Percentiles rank a stretch among this genome's conserved stretches.
Conservation (phyloP, 2,113 vertebrate species). For the Mesembrinibis cayennensis region DNA sequence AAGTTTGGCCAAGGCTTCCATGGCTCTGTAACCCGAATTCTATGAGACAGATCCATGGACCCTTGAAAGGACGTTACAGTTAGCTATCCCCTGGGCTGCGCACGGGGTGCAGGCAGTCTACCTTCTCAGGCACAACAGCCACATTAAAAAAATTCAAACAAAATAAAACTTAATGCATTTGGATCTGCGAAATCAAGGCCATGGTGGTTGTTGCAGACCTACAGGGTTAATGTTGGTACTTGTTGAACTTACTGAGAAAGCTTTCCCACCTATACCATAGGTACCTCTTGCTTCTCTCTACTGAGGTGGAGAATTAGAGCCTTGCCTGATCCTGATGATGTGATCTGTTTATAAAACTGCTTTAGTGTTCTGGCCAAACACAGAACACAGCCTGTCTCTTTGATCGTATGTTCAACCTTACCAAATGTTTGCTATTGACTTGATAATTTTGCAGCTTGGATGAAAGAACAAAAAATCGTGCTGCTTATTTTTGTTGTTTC, state of each 20-base stretch:
- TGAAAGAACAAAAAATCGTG: background rate
- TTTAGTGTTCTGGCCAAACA: background rate
- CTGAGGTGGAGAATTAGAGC: background rate
- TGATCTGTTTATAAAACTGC: constrained; percentile 17
- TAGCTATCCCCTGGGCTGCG: accelerated
- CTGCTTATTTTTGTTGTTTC: background rate
- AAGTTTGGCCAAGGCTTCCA: background rate
- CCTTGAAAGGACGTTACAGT: background rate
- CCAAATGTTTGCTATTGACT: constrained; percentile 23
- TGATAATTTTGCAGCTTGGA: constrained; percentile 10
- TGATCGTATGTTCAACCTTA: background rate
- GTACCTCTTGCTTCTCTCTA: background rate
- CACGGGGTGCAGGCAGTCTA: background rate
- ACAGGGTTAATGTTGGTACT: background rate
- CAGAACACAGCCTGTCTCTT: background rate
- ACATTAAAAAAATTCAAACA: background rate
- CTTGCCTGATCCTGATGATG: background rate
- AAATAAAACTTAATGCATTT: background rate
- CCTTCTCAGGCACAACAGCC: background rate
- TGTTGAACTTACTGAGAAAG: background rate
- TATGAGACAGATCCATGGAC: accelerated
- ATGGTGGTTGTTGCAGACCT: background rate
- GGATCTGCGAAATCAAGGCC: background rate
- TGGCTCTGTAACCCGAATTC: background rate
- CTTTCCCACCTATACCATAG: background rate